Evolutionary conservation across 2,888 invertebrate genomes (phyloP), one percentile per base, ranked within the genome.

Genomic region (Sinopyrophorus schimmeli): DNA sequence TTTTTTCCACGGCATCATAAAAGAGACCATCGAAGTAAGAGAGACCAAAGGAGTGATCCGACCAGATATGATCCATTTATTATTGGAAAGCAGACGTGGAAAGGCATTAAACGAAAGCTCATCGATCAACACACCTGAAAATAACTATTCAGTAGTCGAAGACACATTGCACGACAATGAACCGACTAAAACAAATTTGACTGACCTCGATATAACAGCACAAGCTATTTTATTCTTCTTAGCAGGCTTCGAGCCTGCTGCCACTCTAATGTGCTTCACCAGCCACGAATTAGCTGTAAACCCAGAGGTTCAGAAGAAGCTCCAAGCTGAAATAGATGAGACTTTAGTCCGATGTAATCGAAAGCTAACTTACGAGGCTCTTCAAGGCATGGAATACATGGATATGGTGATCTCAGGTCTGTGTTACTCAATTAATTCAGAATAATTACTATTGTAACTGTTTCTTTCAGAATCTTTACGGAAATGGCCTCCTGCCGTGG

Each of bases 241-340:
- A 1, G 79, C 76, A 17, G 79, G 79, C 2, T 79, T 76, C 53
- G 78, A 79, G 27, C 71, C 77, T 0, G 72, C 74, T 0, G 73
- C 78, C 0, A 72, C 73, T 41, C 59, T 73, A 2, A 69, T 78
- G 60, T 74, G 72, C 1, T 81, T 83, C 49, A 62, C 77, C 0
- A 66, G 79, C 0, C 74, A 82, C 30, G 83, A 83, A 63, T 61
- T 85, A 15, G 80, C 81, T 18, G 38, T 77, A 3, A 76, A 83
- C 67, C 76, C 77, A 11, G 80, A 83, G 0, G 65, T 80, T 0
- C 84, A 84, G 63, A 71, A 76, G 2, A 75, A 65, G 39, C 67
- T 84, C 1, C 72, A 72, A 1, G 59, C 74, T 24, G 83, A 84
- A 70, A 77, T 84, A 23, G 73, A 68, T 9, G 75, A 77, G 5